Base-by-base conservation (phyloP, 2,888 invertebrate genomes). In the Beris chalybata region DNA sequence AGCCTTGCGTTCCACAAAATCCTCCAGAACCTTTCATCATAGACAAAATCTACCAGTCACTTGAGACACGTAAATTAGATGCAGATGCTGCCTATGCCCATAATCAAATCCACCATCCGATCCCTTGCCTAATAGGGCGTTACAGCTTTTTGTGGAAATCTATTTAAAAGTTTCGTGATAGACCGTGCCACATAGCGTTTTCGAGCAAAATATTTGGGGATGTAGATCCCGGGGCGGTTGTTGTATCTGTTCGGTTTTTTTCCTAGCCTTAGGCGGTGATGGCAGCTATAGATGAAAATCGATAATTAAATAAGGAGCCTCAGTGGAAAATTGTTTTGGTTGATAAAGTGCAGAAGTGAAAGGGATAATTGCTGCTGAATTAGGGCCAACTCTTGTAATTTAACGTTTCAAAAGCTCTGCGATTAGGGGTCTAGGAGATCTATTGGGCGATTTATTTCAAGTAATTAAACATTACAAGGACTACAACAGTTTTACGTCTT, bases 81-180 rank as follows among this genome's bases (percentile, higher is more conserved):
- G 55, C 66, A 66, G 66, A 66, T 66, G 66, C 32, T 61, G 54
- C 15, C 43, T 47, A 61, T 32, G 45, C 38, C 52, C 55, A 43
- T 61, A 66, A 66, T 66, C 61, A 66, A 66, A 66, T 66, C 54
- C 61, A 45, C 54, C 54, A 59, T 48, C 22, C 53, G 44, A 66
- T 59, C 59, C 58, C 55, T 38, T 58, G 29, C 53, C 31, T 53
- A 45, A 54, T 66, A 59, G 48, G 66, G 54, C 55, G 44, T 54
- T 45, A 53, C 53, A 32, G 65, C 65, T 55, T 52, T 58, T 45
- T 52, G 65, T 61, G 61, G 61, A 50, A 43, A 38, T 61, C 61
- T 50, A 61, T 61, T 52, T 15, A 61, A 61, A 61, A 61, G 61
- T 61, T 61, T 61, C 11, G 61, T 12, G 50, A 61, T 50, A 61